Evolutionary conservation across 2,113 vertebrate species (phyloP), one percentile per base, ranked within the genome.

Genomic region (Stictonetta naevosa): DNA sequence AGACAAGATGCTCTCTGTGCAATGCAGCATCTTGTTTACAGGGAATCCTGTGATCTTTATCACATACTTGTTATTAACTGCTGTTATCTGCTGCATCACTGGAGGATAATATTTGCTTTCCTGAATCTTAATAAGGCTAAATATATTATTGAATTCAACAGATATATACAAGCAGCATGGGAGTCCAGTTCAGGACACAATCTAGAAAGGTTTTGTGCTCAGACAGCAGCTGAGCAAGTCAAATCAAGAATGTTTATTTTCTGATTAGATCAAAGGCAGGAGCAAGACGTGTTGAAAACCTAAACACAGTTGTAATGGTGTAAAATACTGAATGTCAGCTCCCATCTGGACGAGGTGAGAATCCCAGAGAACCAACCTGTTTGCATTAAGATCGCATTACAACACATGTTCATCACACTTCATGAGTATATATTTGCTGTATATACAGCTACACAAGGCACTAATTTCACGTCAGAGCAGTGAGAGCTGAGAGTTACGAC

Each of bases 11-110:
- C 66, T 94, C 84, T 95, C 94, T 90, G 88, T 83, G 91, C 95
- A 95, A 76, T 63, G 93, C 91, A 90, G 88, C 95, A 93, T 96
- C 95, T 96, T 97, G 96, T 97, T 97, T 97, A 97, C 96, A 97
- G 94, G 91, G 95, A 96, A 97, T 96, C 93, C 94, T 97, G 96
- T 96, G 94, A 96, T 97, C 96, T 97, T 95, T 93, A 96, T 94
- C 93, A 94, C 91, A 86, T 50, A 94, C 87, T 96, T 92, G 72
- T 95, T 95, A 95, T 96, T 97, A 96, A 96, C 91, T 93, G 80
- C 83, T 95, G 91, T 95, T 96, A 96, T 95, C 88, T 95, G 86
- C 89, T 56, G 46, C 80, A 90, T 96, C 96, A 94, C 96, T 95
- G 64, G 95, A 97, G 96, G 74, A 94, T 96, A 95, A 92, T 95